Evolutionary conservation across 2,113 vertebrate species (phyloP).

Genomic region (Xyliphius kryptos): DNA sequence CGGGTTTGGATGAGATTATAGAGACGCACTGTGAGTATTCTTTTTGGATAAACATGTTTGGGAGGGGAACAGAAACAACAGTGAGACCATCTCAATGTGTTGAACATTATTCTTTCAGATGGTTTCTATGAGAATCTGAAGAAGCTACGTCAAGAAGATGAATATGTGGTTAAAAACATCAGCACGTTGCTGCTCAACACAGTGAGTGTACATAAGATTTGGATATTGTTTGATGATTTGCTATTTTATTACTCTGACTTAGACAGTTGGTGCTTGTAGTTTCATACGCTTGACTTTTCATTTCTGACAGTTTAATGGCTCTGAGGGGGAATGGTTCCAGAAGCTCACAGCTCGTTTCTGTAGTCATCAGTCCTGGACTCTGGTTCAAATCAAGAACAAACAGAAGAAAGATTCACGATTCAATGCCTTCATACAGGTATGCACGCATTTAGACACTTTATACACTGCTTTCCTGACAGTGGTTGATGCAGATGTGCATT

Average conservation of each 20-base stretch:
- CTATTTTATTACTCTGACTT: no score
- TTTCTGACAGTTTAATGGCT: conserved; percentile 68
- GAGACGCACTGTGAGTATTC: conserved; percentile 73
- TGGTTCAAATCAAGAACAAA: conserved; percentile 80
- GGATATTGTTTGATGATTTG: no score
- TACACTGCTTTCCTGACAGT: no score
- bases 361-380: conserved; percentile 80
- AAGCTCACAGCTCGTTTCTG: conserved; percentile 85
- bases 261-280: no score
- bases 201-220: no score
- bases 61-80: no score
- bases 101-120: conserved; percentile 62
- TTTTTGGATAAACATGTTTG: neutral
- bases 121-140: conserved; percentile 77
- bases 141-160: conserved; percentile 71
- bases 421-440: conserved; percentile 72
- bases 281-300: no score
- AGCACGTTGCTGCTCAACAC: conserved; percentile 72
- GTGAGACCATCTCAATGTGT: no score
- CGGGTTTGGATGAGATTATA: conserved; percentile 80
- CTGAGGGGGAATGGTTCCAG: conserved; percentile 86
- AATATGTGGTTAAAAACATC: conserved; percentile 71
- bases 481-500: no score
- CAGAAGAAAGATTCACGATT: conserved; percentile 80
- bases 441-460: no score